Base-by-base conservation (phyloP, 2,113 vertebrate species). In the Brienomyrus brachyistius region DNA sequence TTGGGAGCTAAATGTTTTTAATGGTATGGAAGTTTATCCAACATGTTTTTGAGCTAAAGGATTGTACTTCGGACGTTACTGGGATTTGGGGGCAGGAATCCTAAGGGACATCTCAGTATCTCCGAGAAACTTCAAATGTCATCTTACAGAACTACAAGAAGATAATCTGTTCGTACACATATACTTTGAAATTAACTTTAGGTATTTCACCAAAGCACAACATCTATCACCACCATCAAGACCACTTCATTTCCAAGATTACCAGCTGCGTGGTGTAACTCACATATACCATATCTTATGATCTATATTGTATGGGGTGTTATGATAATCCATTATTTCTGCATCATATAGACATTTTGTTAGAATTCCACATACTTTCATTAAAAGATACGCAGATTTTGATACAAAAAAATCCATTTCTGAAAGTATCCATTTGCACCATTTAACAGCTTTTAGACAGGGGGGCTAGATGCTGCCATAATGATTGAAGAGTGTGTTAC, bases 271-370 rank as follows among this genome's bases (percentile, higher is more conserved):
- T 51, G 45, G 74, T 19, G 35, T 40, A 80, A 7, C 17, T 43
- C 45, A 5, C 21, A 86, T 88, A 89, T 89, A 74, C 54, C 89
- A 89, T 91, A 80, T 80, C 70, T 40, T 19, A 77, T 77, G 91
- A 90, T 89, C 88, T 92, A 59, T 89, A 83, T 59, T 82, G 62
- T 91, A 83, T 35, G 62, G 89, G 11, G 11, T 77, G 91, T 59
- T 88, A 92, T 92, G 90, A 91, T 88, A 91, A 94, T 92, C 90
- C 92, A 92, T 94, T 94, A 94, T 94, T 91, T 91, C 91, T 92
- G 88, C 92, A 91, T 77, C 43, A 83, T 83, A 47, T 83, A 23
- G 21, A 48, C 19, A 23, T 19, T 48, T n/a, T 48, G 19, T 23
- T 23, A 77, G 31, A 77, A 40, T 91, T 92, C 90, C 92, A 91